Conservation (phyloP, 1,140 invertebrate genomes). For the Mya arenaria region DNA sequence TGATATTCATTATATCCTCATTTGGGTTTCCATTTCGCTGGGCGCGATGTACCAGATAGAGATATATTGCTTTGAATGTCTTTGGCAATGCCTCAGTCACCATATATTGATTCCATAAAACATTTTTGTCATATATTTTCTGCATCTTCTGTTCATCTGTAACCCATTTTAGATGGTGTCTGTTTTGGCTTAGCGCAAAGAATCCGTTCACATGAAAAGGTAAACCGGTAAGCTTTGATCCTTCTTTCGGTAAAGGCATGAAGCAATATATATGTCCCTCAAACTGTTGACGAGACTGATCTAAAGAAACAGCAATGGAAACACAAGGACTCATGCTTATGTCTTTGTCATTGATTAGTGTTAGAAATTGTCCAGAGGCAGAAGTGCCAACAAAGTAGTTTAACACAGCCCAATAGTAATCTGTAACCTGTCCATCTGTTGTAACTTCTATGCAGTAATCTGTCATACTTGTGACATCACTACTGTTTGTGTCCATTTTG, state of each 20-base stretch:
- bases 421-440: too few species aligned
- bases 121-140: slow-evolving; percentile 54
- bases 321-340: slow-evolving; percentile 31
- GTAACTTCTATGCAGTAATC: too few species aligned
- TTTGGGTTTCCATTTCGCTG: not conserved
- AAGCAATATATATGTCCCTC: slow-evolving; percentile 72
- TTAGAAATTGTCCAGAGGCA: slow-evolving; percentile 6
- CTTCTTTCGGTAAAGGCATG: slow-evolving; percentile 68
- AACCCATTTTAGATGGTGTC: slow-evolving; percentile 70
- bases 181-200: slow-evolving; percentile 69
- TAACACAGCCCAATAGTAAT: slow-evolving; percentile 6
- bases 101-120: slow-evolving; percentile 69
- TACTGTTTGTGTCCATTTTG: too few species aligned
- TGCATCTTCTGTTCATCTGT: slow-evolving; percentile 40
- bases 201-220: slow-evolving; percentile 73
- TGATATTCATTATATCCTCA: not conserved
- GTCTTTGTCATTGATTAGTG: slow-evolving; percentile 16
- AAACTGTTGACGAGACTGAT: not conserved
- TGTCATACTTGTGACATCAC: too few species aligned
- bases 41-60: not conserved
- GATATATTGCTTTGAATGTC: slow-evolving; percentile 47
- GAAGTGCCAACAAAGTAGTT: slow-evolving; percentile 16
- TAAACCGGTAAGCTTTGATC: slow-evolving; percentile 62
- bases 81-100: slow-evolving; percentile 60
- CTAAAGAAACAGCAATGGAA: slow-evolving; percentile 25